Percentiles rank a stretch among this genome's conserved stretches.
phyloP scores from a whole-genome alignment of 2,888 invertebrate species.

The Nemotelus pantherinus region DNA sequence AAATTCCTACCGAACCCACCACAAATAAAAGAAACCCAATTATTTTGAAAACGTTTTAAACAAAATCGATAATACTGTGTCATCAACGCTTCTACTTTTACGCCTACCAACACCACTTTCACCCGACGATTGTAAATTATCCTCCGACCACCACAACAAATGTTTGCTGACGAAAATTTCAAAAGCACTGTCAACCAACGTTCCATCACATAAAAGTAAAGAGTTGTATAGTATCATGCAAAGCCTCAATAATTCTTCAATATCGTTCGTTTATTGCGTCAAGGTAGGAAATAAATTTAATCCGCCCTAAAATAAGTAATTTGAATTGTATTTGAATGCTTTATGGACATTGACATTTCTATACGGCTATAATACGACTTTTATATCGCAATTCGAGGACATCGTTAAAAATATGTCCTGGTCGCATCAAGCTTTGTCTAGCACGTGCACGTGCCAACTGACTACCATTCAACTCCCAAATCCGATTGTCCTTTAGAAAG shows the following conservation, averaged over 20 bases:
- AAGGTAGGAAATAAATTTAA: conserved; percentile 39
- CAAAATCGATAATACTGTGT: no score
- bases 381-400: conserved; percentile 18
- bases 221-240: conserved; percentile 15
- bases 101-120: no score
- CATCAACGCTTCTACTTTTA: no score
- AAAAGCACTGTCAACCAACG: not conserved
- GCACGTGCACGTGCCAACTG: conserved; percentile 43
- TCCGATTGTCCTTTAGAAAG: conserved; percentile 2
- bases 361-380: conserved; percentile 27
- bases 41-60: no score
- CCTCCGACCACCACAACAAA: no score
- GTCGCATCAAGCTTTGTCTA: conserved; percentile 27
- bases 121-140: no score
- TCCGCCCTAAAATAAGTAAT: conserved; percentile 39
- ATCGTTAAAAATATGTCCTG: conserved; percentile 23
- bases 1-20: no score
- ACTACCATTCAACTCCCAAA: conserved; percentile 17
- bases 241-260: conserved; percentile 35
- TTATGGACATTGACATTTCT: conserved; percentile 36
- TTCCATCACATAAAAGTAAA: conserved; percentile 7
- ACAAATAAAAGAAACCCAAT: no score
- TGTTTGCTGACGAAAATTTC: not conserved
- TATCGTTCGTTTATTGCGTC: conserved; percentile 38
- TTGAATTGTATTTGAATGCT: conserved; percentile 37